Conservation (phyloP, 2,797 vertebrate genomes). For the Cyclopterus lumpus region DNA sequence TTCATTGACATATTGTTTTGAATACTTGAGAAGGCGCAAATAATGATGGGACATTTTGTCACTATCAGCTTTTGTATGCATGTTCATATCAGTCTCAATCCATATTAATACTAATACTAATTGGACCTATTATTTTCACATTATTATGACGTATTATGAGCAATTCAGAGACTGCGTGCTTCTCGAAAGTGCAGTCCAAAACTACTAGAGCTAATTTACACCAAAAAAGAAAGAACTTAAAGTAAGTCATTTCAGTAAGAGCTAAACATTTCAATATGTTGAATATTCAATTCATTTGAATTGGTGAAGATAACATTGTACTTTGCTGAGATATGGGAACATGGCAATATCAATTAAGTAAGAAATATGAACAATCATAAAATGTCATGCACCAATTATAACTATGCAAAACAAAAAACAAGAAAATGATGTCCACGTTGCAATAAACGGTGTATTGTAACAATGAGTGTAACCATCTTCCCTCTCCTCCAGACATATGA, state of each 20-base stretch:
- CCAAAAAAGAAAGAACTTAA: not conserved
- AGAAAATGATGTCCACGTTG: not conserved
- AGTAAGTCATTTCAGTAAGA: conserved; percentile 2
- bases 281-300: conserved; percentile 2
- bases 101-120: not conserved
- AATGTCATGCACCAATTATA: not conserved
- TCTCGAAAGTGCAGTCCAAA: not conserved
- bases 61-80: conserved; percentile 6
- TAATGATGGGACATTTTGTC: conserved; percentile 7
- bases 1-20: conserved; percentile 23
- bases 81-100: not conserved
- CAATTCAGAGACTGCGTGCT: not conserved
- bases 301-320: not conserved
- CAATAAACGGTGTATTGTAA: not conserved
- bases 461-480: not conserved
- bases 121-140: not conserved
- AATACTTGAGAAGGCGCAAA: conserved; percentile 10
- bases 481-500: conserved; percentile 88
- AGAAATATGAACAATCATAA: not conserved
- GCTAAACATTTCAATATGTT: not conserved
- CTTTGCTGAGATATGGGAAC: not conserved
- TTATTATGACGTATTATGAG: not conserved
- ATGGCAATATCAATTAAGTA: not conserved
- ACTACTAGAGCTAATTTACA: not conserved
- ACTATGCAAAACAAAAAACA: not conserved